These are phyloP conservation scores for Dichetophora obliterata DNA, from an alignment of 2,888 invertebrate species.

Conservation along the genomic window DNA sequence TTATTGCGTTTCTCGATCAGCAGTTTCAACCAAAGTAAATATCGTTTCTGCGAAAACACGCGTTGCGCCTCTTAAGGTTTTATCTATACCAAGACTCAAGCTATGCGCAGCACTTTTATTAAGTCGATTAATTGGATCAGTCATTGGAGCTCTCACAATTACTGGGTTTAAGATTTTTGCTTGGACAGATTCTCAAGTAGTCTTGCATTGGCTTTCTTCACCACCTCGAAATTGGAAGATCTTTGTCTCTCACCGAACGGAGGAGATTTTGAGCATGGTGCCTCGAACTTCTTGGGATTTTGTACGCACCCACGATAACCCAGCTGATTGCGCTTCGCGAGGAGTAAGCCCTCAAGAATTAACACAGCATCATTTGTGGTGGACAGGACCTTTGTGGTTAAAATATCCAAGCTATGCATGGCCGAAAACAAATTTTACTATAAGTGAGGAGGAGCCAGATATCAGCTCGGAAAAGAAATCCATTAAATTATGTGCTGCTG, in stretches of 20 bases:
- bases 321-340: slow-evolving; percentile 51
- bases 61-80: too few species aligned
- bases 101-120: slow-evolving; percentile 23
- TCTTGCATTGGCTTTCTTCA: slow-evolving; percentile 50
- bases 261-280: too few species aligned
- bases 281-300: too few species aligned
- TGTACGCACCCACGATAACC: slow-evolving; percentile 47
- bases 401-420: too few species aligned
- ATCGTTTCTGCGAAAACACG: too few species aligned
- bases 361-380: slow-evolving; percentile 15
- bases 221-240: slow-evolving; percentile 51
- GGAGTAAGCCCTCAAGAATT: slow-evolving; percentile 36
- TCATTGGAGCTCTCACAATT: background rate
- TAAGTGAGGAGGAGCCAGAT: too few species aligned
- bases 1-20: too few species aligned
- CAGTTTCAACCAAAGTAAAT: too few species aligned
- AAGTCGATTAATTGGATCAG: background rate
- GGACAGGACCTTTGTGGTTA: background rate
- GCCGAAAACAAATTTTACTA: too few species aligned
- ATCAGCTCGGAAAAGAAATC: too few species aligned
- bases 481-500: slow-evolving; percentile 21
- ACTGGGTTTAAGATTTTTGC: slow-evolving; percentile 28
- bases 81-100: too few species aligned
- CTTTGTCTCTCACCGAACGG: too few species aligned
- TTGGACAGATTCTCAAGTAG: slow-evolving; percentile 47